Base-by-base conservation (phyloP, 2,888 invertebrate genomes). In the Adelphocoris suturalis region DNA sequence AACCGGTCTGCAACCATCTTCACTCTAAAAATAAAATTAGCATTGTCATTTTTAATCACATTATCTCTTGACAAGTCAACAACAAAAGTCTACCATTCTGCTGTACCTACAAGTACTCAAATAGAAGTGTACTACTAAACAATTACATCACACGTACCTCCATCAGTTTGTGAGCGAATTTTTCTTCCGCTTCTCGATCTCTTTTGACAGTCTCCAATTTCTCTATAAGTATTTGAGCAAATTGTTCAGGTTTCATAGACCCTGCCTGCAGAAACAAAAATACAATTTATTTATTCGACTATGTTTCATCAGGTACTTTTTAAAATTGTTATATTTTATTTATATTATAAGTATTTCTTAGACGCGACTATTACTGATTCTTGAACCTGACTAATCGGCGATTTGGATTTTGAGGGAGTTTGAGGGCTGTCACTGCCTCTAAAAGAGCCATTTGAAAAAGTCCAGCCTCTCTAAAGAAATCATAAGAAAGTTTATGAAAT, bases 151-250 rank as follows among this genome's bases (percentile, higher is more conserved):
- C 16, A 52, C 52, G 14, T 47, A 68, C 96, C 94, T 97, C 96
- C 92, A 95, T 94, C 91, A 96, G 94, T 92, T 96, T 95, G 90
- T 95, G 93, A 92, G 96, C 96, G 78, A 97, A 94, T 90, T 95
- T 95, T 92, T 96, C 96, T 93, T 96, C 95, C 61, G 94, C 93
- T 92, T 97, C 97, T 92, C 95, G 96, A 91, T 97, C 96, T 90
- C 96, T 95, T 92, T 95, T 95, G 88, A 98, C 95, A 89, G 95
- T 95, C 93, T 97, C 97, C 92, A 99, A 94, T 93, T 97, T 97
- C 93, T 97, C 96, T 88, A 96, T 97, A 92, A 99, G 95, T 92
- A 97, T 94, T 91, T 96, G 95, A 91, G 97, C 97, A 94, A 99
- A 97, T 93, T 96, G 95, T 87, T 95, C 94, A 19, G 97, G 97